A percentile compares a stretch with the other conserved stretches of the same genome.
Conservation (phyloP, 1,140 invertebrate genomes). For the Monomorium pharaonis region DNA sequence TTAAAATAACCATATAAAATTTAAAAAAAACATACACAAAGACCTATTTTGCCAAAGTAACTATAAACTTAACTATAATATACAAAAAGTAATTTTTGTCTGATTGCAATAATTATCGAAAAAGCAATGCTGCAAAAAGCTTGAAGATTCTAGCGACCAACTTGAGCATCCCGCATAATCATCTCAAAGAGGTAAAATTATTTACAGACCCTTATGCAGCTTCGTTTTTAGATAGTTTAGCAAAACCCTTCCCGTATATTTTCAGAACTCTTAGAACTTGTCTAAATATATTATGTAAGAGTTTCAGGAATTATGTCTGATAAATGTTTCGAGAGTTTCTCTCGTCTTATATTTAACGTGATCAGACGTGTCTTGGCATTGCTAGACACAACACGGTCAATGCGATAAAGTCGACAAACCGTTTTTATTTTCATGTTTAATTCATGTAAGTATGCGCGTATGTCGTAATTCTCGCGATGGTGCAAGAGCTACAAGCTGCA, state of each 20-base stretch:
- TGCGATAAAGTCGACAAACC: conserved; percentile 10
- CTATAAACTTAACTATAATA: too few species aligned
- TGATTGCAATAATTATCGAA: too few species aligned
- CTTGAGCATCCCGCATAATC: too few species aligned
- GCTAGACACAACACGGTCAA: neutral
- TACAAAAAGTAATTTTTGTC: too few species aligned
- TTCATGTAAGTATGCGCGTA: neutral
- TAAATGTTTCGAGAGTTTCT: neutral
- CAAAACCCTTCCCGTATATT: neutral
- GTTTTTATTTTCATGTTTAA: neutral
- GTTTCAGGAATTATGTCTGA: neutral
- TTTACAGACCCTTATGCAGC: too few species aligned
- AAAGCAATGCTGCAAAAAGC: too few species aligned
- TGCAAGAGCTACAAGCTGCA: neutral
- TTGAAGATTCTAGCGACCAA: too few species aligned
- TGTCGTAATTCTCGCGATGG: neutral
- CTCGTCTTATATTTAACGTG: neutral
- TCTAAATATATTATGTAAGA: neutral
- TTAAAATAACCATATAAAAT: neutral
- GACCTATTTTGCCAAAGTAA: too few species aligned
- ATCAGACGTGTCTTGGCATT: neutral
- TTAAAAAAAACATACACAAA: neutral
- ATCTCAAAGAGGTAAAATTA: too few species aligned
- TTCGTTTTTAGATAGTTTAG: too few species aligned
- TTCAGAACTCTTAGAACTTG: neutral